Evolutionary conservation across 2,113 vertebrate species (phyloP).

Genomic region (rabbit (Oryctolagus cuniculus)): DNA sequence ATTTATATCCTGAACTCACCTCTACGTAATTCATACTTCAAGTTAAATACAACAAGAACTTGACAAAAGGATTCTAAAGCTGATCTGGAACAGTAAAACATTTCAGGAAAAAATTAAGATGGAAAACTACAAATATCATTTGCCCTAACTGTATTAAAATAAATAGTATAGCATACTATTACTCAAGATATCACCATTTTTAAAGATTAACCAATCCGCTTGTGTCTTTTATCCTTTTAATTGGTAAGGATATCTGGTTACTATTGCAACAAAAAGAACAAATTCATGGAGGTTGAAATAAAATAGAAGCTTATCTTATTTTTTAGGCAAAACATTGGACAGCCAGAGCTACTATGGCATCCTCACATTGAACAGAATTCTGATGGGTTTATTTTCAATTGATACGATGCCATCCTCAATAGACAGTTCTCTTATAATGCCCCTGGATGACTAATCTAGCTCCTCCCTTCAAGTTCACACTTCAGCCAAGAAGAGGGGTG

Average conservation of each 20-base stretch:
- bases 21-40: background rate
- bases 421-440: background rate
- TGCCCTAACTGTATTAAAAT: background rate
- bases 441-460: background rate
- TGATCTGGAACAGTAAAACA: background rate
- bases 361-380: background rate
- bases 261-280: background rate
- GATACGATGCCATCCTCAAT: background rate
- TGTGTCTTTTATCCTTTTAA: background rate
- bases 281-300: background rate
- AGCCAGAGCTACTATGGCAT: background rate
- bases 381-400: background rate
- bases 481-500: background rate
- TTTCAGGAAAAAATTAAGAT: background rate
- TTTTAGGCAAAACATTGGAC: background rate
- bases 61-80: background rate
- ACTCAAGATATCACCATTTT: background rate
- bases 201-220: background rate
- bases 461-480: background rate
- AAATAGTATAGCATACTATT: background rate
- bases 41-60: background rate
- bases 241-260: background rate
- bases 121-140: no score
- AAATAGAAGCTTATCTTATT: background rate
- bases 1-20: background rate